Base-by-base conservation (phyloP, 2,113 vertebrate genomes). In the Cyprinodon variegatus region DNA sequence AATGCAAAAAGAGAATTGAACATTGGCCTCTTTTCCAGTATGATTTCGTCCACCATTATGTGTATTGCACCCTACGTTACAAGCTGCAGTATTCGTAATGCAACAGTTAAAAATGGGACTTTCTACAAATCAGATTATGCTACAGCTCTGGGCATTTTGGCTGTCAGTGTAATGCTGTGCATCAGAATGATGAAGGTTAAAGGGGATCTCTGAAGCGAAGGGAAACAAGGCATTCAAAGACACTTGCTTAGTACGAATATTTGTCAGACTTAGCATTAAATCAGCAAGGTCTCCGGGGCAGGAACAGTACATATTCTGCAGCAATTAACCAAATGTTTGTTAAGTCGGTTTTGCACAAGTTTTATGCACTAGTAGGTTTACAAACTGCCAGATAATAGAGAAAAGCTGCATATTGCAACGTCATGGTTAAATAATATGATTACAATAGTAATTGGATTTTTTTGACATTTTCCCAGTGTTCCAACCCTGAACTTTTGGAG, bases 1-100 rank as follows among this genome's bases (percentile, higher is more conserved):
- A 94, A 94, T 94, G 91, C 92, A 95, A 81, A 93, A 86, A 89
- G 78, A 81, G 86, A 92, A 92, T 86, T 79, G 88, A 86, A 86
- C 85, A 88, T 87, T 84, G 74, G 57, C 78, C 87, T 72, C 57
- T 79, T 84, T 86, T 88, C 76, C 74, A 89, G 74, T 84, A 83
- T 70, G 67, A 86, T 76, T 82, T 75, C 90, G 84, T 86, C 81
- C 80, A 75, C 76, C 83, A 63, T 78, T 89, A 81, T 83, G 72
- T 86, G 76, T 74, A 83, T 91, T 79, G 88, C 75, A 76, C 74
- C 63, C 46, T 77, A 78, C 83, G 88, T 89, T 90, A 88, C 71
- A 77, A 72, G 74, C 76, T 53, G 76, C 40, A 36, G 20, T 70
- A 38, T 59, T 48, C 36, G 69, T 74, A 69, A 81, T 81, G 68